These are phyloP conservation scores for Holothuria scabra DNA, from an alignment of 53 echinoderm and acorn worm genomes.

Conservation along the genomic window DNA sequence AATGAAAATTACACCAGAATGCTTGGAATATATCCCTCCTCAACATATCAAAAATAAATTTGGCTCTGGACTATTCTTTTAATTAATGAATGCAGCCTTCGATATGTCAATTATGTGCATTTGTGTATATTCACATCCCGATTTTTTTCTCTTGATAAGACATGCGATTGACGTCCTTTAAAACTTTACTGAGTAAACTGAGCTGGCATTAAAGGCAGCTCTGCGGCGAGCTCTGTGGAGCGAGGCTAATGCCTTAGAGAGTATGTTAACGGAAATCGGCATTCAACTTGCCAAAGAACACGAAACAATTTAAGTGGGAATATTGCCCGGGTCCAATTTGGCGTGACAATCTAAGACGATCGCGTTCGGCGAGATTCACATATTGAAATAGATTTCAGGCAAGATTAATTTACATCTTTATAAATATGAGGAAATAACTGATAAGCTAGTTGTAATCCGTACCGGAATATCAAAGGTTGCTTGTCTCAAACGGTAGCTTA, in stretches of 20 bases:
- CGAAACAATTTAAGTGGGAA: slow-evolving; percentile 47
- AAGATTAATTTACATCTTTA: slow-evolving; percentile 45
- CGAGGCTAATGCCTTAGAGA: slow-evolving; percentile 31
- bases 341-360: slow-evolving; percentile 46
- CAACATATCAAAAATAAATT: too few relatives aligned
- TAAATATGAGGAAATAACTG: slow-evolving; percentile 29
- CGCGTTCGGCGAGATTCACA: slow-evolving; percentile 25
- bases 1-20: too few relatives aligned
- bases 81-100: too few relatives aligned
- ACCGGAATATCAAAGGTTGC: slow-evolving; percentile 46
- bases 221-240: slow-evolving; percentile 22
- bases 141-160: too few relatives aligned
- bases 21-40: too few relatives aligned
- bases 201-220: slow-evolving; percentile 27
- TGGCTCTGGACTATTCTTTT: too few relatives aligned
- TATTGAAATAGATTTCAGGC: slow-evolving; percentile 49
- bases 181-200: slow-evolving; percentile 29
- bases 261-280: slow-evolving; percentile 13
- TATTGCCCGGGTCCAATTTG: slow-evolving; percentile 53
- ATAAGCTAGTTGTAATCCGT: slow-evolving; percentile 34
- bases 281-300: slow-evolving; percentile 12
- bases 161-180: not conserved
- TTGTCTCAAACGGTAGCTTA: too few relatives aligned
- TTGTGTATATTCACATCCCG: too few relatives aligned
- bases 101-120: too few relatives aligned